These are phyloP conservation scores for Acleris holmiana DNA, from an alignment of 2,888 invertebrate species.

Conservation along the genomic window DNA sequence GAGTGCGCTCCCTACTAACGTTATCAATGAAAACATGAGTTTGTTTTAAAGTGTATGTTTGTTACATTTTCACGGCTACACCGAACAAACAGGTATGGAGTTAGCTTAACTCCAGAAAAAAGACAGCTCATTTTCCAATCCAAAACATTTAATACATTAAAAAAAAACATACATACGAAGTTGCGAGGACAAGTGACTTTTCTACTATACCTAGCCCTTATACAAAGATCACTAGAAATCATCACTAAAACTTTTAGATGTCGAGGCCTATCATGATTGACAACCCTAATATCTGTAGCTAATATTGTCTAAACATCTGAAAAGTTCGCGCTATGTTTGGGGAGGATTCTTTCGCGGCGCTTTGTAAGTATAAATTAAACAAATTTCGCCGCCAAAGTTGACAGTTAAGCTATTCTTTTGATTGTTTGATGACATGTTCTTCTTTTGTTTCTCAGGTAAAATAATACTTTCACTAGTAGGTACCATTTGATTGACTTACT, in stretches of 20 bases:
- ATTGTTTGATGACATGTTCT: slow-evolving; percentile 20
- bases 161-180: too few relatives aligned
- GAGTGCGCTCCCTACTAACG: too few relatives aligned
- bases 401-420: slow-evolving; percentile 32
- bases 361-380: slow-evolving; percentile 33
- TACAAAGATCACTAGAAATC: too few relatives aligned
- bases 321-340: slow-evolving; percentile 60
- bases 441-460: slow-evolving; percentile 1
- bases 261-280: background rate
- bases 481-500: too few relatives aligned
- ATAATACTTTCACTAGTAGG: too few relatives aligned
- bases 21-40: too few relatives aligned
- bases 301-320: slow-evolving; percentile 57
- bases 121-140: too few relatives aligned
- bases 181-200: too few relatives aligned
- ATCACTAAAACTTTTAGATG: background rate
- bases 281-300: slow-evolving; percentile 40
- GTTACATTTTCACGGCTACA: background rate
- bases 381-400: slow-evolving; percentile 38
- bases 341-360: slow-evolving; percentile 56
- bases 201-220: too few relatives aligned
- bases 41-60: background rate
- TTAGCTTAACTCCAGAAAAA: too few relatives aligned
- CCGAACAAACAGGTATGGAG: background rate
- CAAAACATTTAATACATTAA: too few relatives aligned